phyloP scores from a whole-genome alignment of 2,888 invertebrate genomes.

The Ernsta delagoae region DNA sequence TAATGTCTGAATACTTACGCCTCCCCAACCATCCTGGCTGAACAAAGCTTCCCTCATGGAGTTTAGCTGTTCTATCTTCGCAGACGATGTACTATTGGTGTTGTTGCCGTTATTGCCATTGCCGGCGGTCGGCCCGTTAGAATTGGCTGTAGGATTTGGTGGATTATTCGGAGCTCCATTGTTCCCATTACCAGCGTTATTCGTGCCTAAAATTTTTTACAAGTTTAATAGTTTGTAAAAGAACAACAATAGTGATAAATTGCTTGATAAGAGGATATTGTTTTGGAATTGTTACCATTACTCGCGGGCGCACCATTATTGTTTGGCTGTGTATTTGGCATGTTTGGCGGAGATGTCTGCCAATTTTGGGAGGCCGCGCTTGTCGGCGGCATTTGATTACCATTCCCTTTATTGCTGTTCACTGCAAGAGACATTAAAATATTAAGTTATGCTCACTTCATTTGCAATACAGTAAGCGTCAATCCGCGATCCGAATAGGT shows the following conservation, averaged over 20 bases:
- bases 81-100: conserved; percentile 87
- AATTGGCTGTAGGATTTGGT: conserved; percentile 64
- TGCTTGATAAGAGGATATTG: conserved; percentile 2
- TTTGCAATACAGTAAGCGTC: conserved; percentile 22
- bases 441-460: conserved; percentile 2
- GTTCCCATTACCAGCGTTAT: conserved; percentile 69
- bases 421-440: conserved; percentile 54
- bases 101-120: conserved; percentile 77
- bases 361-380: conserved; percentile 74
- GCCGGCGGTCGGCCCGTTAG: conserved; percentile 66
- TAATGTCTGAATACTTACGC: conserved; percentile 85
- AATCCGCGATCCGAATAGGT: conserved; percentile 34
- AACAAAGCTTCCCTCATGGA: conserved; percentile 96
- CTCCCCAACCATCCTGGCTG: conserved; percentile 97
- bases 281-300: conserved; percentile 61
- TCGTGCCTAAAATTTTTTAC: conserved; percentile 59
- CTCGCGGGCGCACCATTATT: conserved; percentile 77
- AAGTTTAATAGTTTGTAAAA: neutral
- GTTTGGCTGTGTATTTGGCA: conserved; percentile 79
- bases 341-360: conserved; percentile 75
- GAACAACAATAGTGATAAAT: neutral
- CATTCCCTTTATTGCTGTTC: conserved; percentile 80
- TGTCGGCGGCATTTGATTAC: conserved; percentile 75
- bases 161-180: conserved; percentile 75
- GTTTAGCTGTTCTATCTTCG: conserved; percentile 94